Evolutionary conservation across 2,113 vertebrate species (phyloP).

Genomic region (Campylomormyrus tamandua): DNA sequence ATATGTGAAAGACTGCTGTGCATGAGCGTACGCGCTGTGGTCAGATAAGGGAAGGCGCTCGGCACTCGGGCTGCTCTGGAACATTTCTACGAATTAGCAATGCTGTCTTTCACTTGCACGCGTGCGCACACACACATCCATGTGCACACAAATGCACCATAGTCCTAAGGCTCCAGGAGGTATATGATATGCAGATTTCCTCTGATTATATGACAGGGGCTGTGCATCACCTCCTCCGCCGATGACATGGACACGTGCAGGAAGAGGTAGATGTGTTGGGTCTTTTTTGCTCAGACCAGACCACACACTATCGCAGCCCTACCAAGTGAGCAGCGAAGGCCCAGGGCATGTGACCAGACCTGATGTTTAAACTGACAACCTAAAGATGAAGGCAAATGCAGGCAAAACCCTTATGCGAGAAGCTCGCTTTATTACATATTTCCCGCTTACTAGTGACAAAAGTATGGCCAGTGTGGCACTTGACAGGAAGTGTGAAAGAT

Average conservation of each 20-base stretch:
- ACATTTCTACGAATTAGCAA: conserved; percentile 12
- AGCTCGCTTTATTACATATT: not conserved
- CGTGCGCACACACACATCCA: not conserved
- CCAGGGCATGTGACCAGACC: conserved; percentile 7
- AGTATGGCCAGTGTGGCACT: not conserved
- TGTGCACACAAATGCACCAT: conserved; percentile 21
- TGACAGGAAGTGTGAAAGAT: not conserved
- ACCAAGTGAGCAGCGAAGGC: conserved; percentile 17
- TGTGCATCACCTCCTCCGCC: conserved; percentile 12
- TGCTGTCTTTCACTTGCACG: conserved; percentile 7
- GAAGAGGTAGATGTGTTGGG: conserved; percentile 28
- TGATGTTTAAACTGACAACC: conserved; percentile 21
- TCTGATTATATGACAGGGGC: conserved; percentile 6
- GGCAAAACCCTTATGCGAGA: not conserved
- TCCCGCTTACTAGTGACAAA: not conserved
- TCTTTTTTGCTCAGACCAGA: conserved; percentile 22
- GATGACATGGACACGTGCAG: conserved; percentile 27
- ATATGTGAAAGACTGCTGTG: not conserved
- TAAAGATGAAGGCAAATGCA: conserved; percentile 5
- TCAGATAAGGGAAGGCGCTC: not conserved
- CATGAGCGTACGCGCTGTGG: not conserved
- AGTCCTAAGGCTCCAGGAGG: not conserved
- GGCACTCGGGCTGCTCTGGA: not conserved
- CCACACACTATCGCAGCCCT: conserved; percentile 20
- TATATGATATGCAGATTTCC: conserved; percentile 7